Base-by-base conservation (phyloP, 2,888 invertebrate genomes). In the Dicroscelio sp. region DNA sequence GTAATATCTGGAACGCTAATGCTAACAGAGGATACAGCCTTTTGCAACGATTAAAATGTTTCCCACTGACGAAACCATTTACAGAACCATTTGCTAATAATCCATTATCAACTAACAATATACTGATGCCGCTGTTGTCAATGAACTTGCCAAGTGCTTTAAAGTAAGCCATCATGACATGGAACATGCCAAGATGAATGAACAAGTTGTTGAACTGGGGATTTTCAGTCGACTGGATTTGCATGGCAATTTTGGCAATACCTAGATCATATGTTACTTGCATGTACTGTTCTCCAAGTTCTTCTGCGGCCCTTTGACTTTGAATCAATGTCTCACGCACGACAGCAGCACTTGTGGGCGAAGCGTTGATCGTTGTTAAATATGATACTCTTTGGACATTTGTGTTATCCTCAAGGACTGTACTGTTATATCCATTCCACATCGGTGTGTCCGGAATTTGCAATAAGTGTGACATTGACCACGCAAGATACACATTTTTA, bases 391-490 rank as follows among this genome's bases (percentile, higher is more conserved):
- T 93, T 92, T 95, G 95, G 31, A 89, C 84, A 2, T 48, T 17
- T 55, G 88, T 89, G 31, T 86, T 73, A 58, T 96, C 95, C 23
- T 86, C 52, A 25, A 75, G 23, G 27, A 95, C 86, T 60, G 33
- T 58, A 69, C 93, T 93, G 90, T 96, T 95, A 48, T 92, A 96
- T 27, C 95, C 95, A 27, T 94, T 93, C 96, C 96, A 96, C 94
- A 94, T 94, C 55, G 95, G 95, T 6, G 94, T 94, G 23, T 95
- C 87, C 38, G 93, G 80, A 35, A 95, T 75, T 78, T 93, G 33
- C 2, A 93, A 67, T 6, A 35, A 79, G 86, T 95, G 94, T 0
- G 94, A 93, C 3, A 95, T 17, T 88, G 94, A 67, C 92, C 92
- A 94, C 12, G 67, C 48, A 14, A 76, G 73, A 80, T 90, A 71